Percentiles rank a stretch among this genome's conserved stretches.
phyloP scores from a whole-genome alignment of 1,140 invertebrate species.

The Sinonovacula constricta region DNA sequence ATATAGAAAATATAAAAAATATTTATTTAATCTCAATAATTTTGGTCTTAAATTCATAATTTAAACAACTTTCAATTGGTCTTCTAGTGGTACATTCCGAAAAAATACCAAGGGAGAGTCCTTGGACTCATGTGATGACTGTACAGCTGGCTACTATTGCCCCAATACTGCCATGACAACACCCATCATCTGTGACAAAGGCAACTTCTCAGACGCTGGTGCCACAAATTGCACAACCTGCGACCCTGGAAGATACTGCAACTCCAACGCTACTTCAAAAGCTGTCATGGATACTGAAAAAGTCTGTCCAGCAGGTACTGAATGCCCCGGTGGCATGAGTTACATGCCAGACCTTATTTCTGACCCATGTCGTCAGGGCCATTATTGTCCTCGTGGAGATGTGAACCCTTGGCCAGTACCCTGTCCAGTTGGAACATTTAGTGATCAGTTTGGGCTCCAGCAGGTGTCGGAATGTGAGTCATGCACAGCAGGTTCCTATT shows the following conservation, averaged over 20 bases:
- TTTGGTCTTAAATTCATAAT: too few relatives aligned
- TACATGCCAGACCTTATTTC: conserved; percentile 66
- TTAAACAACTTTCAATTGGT: too few relatives aligned
- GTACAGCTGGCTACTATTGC: conserved; percentile 73
- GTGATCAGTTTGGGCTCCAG: conserved; percentile 62
- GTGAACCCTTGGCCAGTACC: conserved; percentile 72
- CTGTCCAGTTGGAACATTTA: conserved; percentile 75
- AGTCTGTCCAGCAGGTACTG: conserved; percentile 73
- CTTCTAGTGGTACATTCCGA: conserved; percentile 72
- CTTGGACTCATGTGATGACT: conserved; percentile 59
- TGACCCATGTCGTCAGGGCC: conserved; percentile 69
- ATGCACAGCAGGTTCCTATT: conserved; percentile 75
- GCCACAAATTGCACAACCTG: conserved; percentile 66
- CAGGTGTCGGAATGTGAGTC: conserved; percentile 70
- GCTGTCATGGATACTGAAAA: conserved; percentile 64
- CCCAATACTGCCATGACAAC: conserved; percentile 62
- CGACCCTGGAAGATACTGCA: conserved; percentile 73
- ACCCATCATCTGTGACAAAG: conserved; percentile 73
- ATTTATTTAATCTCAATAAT: too few relatives aligned
- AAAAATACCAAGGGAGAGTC: conserved; percentile 62
- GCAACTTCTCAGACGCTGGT: conserved; percentile 72
- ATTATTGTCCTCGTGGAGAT: conserved; percentile 74
- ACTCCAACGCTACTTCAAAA: conserved; percentile 70
- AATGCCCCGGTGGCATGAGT: conserved; percentile 74
- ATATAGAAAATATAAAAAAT: too few relatives aligned